Base-by-base conservation (phyloP, 2,797 vertebrate species). In the Mico argentatus region DNA sequence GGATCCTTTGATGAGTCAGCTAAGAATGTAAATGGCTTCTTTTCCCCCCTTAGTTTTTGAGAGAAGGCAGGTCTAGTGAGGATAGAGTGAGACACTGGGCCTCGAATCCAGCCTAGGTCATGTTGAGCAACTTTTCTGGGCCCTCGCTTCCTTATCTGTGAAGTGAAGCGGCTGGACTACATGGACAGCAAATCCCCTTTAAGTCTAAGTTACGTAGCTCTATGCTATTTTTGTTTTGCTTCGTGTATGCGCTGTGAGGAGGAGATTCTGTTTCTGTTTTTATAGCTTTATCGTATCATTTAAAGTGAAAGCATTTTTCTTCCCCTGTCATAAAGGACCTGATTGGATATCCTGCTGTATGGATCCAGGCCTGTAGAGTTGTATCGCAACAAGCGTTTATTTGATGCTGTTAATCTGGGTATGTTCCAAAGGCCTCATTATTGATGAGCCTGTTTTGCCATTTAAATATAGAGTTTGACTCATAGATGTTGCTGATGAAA, bases 381-480 rank as follows among this genome's bases (percentile, higher is more conserved):
- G 27, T 81, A 72, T 88, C 41, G 4, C 55, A 84, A 87, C 79
- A 88, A 73, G 4, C 79, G 19, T 61, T 84, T 87, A 79, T 89
- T 90, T 96, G 81, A 57, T 93, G 82, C 77, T 96, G 19, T 70
- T 96, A 41, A 77, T 50, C 52, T 96, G 93, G 84, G 33, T 39
- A 26, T 70, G 14, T 88, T 87, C 94, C 85, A 95, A 96, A 64
- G 90, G 39, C 70, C 86, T 94, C 55, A 36, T 95, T 96, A 96
- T 92, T 73, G 91, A 96, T 64, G 88, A 88, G 80, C 61, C 81
- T 90, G 77, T 90, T 85, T 93, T 83, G 55, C 77, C 75, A 76
- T 96, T 96, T 95, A 94, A 92, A 88, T 94, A 80, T 94, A 50
- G 92, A 96, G 46, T 95, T 96, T 97, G 93, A 82, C 88, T 87